Percentiles rank a stretch among this genome's conserved stretches.
phyloP scores from a whole-genome alignment of 2,888 invertebrate species.

The Notocelia uddmanniana region DNA sequence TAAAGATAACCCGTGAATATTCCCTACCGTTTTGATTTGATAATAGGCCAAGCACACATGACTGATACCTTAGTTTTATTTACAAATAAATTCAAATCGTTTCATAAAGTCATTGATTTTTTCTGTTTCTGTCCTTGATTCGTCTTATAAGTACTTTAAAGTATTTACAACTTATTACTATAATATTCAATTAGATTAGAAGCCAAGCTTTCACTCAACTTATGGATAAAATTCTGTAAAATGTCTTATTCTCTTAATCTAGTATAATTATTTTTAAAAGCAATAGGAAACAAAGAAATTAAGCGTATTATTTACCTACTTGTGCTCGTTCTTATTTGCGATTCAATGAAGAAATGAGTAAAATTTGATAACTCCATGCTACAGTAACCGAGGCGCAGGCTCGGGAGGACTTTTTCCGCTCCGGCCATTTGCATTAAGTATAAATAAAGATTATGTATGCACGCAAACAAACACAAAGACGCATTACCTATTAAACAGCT shows the following conservation, averaged over 20 bases:
- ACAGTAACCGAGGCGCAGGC: conserved; percentile 17
- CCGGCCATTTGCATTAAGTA: background rate
- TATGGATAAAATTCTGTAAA: conserved; percentile 45
- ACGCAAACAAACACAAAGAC: background rate
- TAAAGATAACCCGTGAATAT: background rate
- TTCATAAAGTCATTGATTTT: conserved; percentile 8
- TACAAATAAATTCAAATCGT: conserved; percentile 4
- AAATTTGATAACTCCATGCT: conserved; percentile 13
- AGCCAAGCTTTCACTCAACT: conserved; percentile 48
- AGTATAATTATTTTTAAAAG: conserved; percentile 49
- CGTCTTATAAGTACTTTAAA: conserved; percentile 49
- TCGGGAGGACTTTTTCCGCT: background rate
- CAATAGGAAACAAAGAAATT: conserved; percentile 56
- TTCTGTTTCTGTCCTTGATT: conserved; percentile 44
- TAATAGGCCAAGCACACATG: background rate
- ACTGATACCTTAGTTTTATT: background rate
- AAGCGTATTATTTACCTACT: conserved; percentile 61
- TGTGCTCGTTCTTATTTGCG: conserved; percentile 58
- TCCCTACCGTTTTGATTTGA: conserved; percentile 14
- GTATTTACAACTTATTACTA: conserved; percentile 50
- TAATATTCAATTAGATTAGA: conserved; percentile 40
- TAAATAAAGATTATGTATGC: background rate
- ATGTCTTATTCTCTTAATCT: conserved; percentile 43
- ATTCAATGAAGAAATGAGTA: conserved; percentile 50
- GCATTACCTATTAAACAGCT: background rate